Percentiles rank a stretch among this genome's conserved stretches.
Conservation (phyloP, 2,888 invertebrate genomes). For the Chydorus sphaericus region DNA sequence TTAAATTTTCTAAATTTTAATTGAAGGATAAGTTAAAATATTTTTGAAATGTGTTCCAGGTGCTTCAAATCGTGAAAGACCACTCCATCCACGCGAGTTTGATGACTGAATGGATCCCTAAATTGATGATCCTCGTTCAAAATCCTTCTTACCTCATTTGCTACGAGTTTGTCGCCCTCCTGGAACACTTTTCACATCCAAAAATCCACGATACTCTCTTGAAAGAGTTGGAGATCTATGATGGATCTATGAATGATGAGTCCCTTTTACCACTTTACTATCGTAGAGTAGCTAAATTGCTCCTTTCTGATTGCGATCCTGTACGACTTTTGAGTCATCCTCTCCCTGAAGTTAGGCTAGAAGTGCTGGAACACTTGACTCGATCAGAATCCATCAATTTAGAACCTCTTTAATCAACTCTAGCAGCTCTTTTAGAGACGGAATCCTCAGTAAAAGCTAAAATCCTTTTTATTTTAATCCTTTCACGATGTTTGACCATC, state of each 20-base stretch:
- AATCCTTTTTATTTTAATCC: neutral
- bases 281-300: neutral
- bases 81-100: too few species aligned
- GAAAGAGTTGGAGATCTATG: neutral
- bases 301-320: too few species aligned
- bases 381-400: neutral
- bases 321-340: conserved; percentile 10
- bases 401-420: neutral
- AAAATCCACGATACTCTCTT: neutral
- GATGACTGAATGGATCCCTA: too few species aligned
- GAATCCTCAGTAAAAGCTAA: neutral
- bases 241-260: neutral
- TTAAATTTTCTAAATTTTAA: neutral
- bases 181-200: neutral
- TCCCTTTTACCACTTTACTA: conserved; percentile 2
- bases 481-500: too few species aligned
- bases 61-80: neutral
- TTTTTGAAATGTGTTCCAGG: neutral
- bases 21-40: neutral
- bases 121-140: neutral
- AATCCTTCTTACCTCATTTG: neutral
- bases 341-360: conserved; percentile 1
- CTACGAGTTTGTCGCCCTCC: neutral
- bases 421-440: neutral
- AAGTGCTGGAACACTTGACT: neutral